phyloP scores from a whole-genome alignment of 2,797 vertebrate genomes.

The Myotis vivesi region DNA sequence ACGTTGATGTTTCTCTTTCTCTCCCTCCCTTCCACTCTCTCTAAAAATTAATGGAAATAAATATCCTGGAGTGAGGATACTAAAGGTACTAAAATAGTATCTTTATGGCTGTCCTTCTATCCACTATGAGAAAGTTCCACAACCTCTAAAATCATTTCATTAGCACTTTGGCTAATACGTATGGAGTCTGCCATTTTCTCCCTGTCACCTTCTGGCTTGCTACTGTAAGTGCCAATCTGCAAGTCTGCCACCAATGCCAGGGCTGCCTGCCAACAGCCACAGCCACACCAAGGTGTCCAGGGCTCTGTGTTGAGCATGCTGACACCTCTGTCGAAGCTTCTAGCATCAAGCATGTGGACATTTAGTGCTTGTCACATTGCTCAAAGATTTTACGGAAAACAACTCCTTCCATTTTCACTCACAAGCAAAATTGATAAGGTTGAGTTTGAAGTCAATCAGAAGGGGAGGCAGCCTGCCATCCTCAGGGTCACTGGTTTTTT shows the following conservation, averaged over 20 bases:
- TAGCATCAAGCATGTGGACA: not conserved
- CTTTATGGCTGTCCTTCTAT: not conserved
- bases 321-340: too few species aligned
- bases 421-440: not conserved
- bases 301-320: not conserved
- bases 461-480: not conserved
- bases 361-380: not conserved
- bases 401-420: not conserved
- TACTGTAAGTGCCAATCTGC: not conserved
- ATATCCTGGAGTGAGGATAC: too few species aligned
- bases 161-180: not conserved
- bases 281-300: not conserved
- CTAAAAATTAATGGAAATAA: too few species aligned
- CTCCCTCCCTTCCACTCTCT: too few species aligned
- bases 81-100: not conserved
- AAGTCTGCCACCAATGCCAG: not conserved
- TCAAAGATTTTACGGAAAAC: not conserved
- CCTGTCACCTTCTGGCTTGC: not conserved
- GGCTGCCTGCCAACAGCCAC: fast-evolving
- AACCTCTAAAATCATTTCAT: not conserved
- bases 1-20: too few species aligned
- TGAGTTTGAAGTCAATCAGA: not conserved
- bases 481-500: not conserved
- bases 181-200: not conserved
- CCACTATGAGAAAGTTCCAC: not conserved